Base-by-base conservation (phyloP, 2,888 invertebrate species). In the Watsonalla cultraria region DNA sequence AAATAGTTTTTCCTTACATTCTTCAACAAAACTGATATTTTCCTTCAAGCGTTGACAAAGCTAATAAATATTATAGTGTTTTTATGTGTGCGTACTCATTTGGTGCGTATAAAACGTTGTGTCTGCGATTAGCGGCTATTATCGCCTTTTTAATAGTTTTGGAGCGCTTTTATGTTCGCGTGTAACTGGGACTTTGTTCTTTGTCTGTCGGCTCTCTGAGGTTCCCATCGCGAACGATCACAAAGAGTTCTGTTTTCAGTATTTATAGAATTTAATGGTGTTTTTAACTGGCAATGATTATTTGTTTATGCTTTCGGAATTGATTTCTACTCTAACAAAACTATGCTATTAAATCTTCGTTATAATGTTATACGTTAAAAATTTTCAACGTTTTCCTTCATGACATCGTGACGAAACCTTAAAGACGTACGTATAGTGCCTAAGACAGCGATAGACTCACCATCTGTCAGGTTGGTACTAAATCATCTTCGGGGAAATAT, bases 41-140 rank as follows among this genome's bases (percentile, higher is more conserved):
- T 24, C 24, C 24, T 24, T 37, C 7, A 5, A 37, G 37, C 37
- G 37, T 60, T 59, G 55, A 57, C 50, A 46, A 47, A 60, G 52
- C 63, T 45, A 69, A 67, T 66, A 70, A 72, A 60, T 53, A 55
- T 61, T 60, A 67, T 58, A 54, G 45, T 47, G 11, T 56, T 51
- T 60, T 68, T 69, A 68, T 60, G 62, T 58, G 14, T 48, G 66
- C 58, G 58, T 51, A 54, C 65, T 66, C 68, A 68, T 70, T 68
- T 58, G 57, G 67, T 66, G 68, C 59, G 45, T 64, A 62, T 72
- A 64, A 76, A 71, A 64, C 54, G 55, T 65, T 64, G 65, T 62
- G 54, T 60, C 53, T 60, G 53, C 65, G 72, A 37, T 68, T 67
- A 71, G 57, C 55, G 61, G 57, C 64, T 53, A 57, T 59, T 53